Percentiles rank a stretch among this genome's conserved stretches.
These are phyloP conservation scores for Triplophysa dalaica DNA, from an alignment of 2,113 vertebrate species.

Conservation along the genomic window DNA sequence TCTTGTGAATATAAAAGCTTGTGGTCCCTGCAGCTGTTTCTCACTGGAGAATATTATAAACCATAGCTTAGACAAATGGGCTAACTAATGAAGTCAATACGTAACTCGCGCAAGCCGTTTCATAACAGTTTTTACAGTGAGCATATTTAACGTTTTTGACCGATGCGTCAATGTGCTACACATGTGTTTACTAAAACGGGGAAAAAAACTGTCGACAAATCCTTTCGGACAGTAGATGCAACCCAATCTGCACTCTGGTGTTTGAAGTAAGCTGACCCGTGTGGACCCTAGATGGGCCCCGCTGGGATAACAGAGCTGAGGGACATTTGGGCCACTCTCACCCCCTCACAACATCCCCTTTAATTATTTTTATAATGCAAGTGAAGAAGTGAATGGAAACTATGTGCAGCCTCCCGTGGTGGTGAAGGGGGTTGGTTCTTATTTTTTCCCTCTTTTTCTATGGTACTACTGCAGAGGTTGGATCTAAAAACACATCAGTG, in stretches of 20 bases:
- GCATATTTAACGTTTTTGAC: slow-evolving; percentile 28
- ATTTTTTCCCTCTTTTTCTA: slow-evolving; percentile 16
- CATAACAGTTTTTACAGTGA: slow-evolving; percentile 20
- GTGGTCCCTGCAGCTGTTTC: slow-evolving; percentile 27
- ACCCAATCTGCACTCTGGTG: slow-evolving; percentile 37
- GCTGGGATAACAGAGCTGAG: slow-evolving; percentile 64
- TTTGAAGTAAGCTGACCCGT: slow-evolving; percentile 60
- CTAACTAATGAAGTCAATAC: slow-evolving; percentile 13
- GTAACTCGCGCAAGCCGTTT: slow-evolving; percentile 1
- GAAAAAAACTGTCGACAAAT: slow-evolving; percentile 5
- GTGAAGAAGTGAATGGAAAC: slow-evolving; percentile 74
- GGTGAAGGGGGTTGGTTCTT: slow-evolving; percentile 48
- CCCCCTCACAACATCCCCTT: slow-evolving; percentile 64
- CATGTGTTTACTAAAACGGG: not conserved
- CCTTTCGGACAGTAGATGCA: slow-evolving; percentile 41
- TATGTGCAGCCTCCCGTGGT: slow-evolving; percentile 66
- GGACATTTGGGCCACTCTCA: slow-evolving; percentile 63
- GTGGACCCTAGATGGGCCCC: slow-evolving; percentile 64
- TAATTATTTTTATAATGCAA: slow-evolving; percentile 73
- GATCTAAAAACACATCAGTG: slow-evolving; percentile 66
- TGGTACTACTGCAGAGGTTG: slow-evolving; percentile 51
- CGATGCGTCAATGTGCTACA: slow-evolving; percentile 18
- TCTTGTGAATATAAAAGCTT: slow-evolving; percentile 20
- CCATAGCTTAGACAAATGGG: slow-evolving; percentile 23
- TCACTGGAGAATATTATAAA: slow-evolving; percentile 26